A percentile compares a stretch with the other conserved stretches of the same genome.
These are phyloP conservation scores for Operophtera brumata DNA, from an alignment of 2,888 invertebrate species.

Conservation along the genomic window DNA sequence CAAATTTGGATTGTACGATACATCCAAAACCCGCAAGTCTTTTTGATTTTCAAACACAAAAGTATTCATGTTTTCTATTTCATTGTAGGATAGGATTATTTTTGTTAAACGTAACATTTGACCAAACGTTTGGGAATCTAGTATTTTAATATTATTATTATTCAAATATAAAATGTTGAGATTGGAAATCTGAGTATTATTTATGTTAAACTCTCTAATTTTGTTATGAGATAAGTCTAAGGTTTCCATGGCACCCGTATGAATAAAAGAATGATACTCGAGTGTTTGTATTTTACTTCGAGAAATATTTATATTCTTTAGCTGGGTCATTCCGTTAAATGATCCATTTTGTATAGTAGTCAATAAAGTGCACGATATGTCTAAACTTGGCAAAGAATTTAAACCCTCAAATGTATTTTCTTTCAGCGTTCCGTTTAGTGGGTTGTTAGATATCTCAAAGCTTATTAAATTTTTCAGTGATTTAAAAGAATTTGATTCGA, in stretches of 20 bases:
- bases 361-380: constrained; percentile 53
- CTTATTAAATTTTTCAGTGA: constrained; percentile 45
- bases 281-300: constrained; percentile 47
- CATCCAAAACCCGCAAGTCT: constrained; percentile 47
- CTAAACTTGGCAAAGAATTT: constrained; percentile 49
- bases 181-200: constrained; percentile 47
- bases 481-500: constrained; percentile 50
- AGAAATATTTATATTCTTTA: constrained; percentile 57
- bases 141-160: constrained; percentile 48
- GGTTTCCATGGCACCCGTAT: constrained; percentile 47
- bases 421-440: constrained; percentile 47
- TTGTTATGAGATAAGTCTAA: constrained; percentile 61
- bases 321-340: constrained; percentile 51
- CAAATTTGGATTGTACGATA: constrained; percentile 54
- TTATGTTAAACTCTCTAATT: constrained; percentile 48
- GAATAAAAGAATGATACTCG: constrained; percentile 51
- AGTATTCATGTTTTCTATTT: constrained; percentile 37
- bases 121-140: constrained; percentile 39
- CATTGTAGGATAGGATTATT: constrained; percentile 48
- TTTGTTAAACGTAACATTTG: constrained; percentile 40
- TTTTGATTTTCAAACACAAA: constrained; percentile 41
- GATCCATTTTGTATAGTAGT: constrained; percentile 51
- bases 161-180: constrained; percentile 47
- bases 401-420: constrained; percentile 55
- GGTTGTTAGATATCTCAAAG: constrained; percentile 57